Evolutionary conservation across 2,797 vertebrate genomes (phyloP), one percentile per base, ranked within the genome.

Genomic region (Crenichthys baileyi): DNA sequence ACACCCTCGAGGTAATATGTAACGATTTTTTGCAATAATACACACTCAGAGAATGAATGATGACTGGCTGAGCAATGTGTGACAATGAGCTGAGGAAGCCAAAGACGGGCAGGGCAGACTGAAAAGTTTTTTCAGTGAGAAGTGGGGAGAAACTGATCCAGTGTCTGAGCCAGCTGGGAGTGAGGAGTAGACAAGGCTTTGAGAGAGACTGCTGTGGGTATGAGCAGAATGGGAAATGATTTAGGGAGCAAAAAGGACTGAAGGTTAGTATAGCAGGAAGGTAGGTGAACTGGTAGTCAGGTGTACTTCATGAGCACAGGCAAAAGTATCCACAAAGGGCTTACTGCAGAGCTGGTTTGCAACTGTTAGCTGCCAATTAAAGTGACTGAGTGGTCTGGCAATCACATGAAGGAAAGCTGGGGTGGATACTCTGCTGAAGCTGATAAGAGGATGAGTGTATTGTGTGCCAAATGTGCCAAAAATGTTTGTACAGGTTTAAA

Each of bases 81-180:
- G 72, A 70, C 68, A 73, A 70, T n/a, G 26, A 79, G 44, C 53
- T 70, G 41, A 70, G 6, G 24, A 50, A n/a, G 65, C 53, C 68
- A 29, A 67, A 67, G 48, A 51, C 58, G 15, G 22, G 15, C 22
- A 39, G 53, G 44, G 24, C 29, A 60, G 44, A 79, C 29, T 7
- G 65, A 61, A 24, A 55, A 2, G 41, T 55, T 70, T 73, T 67
- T 70, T 72, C 26, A 18, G 46, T 58, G 39, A 70, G 26, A 60
- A 48, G 60, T 24, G 53, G 78, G 53, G 22, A 72, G 74, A 67
- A 18, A 46, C 20, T 48, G 74, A 81, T 76, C 70, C 68, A 56
- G 26, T 72, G 73, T 26, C 70, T 65, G 48, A 76, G 70, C 50
- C 16, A 51, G 39, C 55, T 1, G 22, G 56, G 60, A 75, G 55